A percentile compares a stretch with the other conserved stretches of the same genome.
Evolutionary conservation across 1,140 invertebrate species (phyloP).

Genomic region (Polypedilum vanderplanki): DNA sequence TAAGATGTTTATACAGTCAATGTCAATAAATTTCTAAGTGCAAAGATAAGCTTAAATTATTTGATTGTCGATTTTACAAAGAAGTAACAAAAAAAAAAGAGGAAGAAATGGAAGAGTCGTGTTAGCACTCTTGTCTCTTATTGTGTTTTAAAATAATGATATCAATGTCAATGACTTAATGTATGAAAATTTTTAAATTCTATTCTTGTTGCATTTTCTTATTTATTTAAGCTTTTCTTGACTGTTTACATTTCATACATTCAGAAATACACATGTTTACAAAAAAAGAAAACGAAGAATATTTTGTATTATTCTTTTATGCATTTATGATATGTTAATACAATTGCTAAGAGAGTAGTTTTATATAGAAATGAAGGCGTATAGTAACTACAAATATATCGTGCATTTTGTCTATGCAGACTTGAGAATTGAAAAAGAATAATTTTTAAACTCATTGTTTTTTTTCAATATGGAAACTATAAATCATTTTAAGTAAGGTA

Average conservation of each 20-base stretch:
- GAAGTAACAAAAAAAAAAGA: too few species aligned
- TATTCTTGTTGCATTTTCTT: neutral
- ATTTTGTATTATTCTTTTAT: neutral
- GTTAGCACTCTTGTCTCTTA: neutral
- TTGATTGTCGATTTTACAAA: too few species aligned
- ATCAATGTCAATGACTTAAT: conserved; percentile 13
- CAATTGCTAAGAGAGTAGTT: neutral
- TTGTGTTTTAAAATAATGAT: conserved; percentile 12
- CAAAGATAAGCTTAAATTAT: too few species aligned
- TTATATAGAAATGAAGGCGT: conserved; percentile 3
- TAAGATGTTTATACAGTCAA: too few species aligned
- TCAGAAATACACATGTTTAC: neutral
- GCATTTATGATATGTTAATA: neutral
- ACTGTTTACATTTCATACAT: neutral
- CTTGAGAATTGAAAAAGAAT: neutral
- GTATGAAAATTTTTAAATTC: conserved; percentile 9
- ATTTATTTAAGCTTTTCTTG: neutral
- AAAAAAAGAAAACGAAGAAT: neutral
- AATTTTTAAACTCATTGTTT: neutral
- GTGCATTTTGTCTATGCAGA: conserved; percentile 8
- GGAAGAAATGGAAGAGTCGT: neutral
- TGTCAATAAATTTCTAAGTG: too few species aligned
- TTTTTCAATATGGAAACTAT: neutral
- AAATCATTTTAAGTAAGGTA: neutral
- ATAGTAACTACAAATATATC: neutral